phyloP scores from a whole-genome alignment of 2,888 invertebrate genomes.

The Megamerina dolium region DNA sequence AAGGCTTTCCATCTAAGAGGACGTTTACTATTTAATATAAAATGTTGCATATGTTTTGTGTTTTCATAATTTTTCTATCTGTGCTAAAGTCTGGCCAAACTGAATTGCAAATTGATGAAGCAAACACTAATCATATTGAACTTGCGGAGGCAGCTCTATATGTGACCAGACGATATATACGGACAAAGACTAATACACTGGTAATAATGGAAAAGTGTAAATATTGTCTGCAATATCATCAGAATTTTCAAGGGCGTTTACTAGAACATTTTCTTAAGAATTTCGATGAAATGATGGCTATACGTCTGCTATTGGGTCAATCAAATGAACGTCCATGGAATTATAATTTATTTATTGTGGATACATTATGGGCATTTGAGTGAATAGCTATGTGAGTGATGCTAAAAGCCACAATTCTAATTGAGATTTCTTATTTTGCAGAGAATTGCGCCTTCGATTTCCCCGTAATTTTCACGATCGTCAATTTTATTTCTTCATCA shows the following conservation, averaged over 20 bases:
- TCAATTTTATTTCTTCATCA: constrained; percentile 32
- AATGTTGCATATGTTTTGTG: no score
- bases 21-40: no score
- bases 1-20: no score
- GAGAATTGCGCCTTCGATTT: constrained; percentile 21
- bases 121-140: no score
- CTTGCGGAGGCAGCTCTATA: constrained; percentile 19
- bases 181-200: constrained; percentile 24
- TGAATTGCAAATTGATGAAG: no score
- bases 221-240: neutral
- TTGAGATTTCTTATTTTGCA: constrained; percentile 13
- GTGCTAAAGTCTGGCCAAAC: no score
- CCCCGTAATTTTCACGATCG: constrained; percentile 25
- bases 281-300: constrained; percentile 19
- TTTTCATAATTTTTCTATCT: no score
- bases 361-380: constrained; percentile 28
- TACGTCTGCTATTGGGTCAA: constrained; percentile 26
- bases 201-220: constrained; percentile 26
- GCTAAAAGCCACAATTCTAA: no score
- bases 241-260: constrained; percentile 22
- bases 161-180: constrained; percentile 26
- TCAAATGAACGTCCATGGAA: constrained; percentile 24
- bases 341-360: constrained; percentile 34
- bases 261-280: constrained; percentile 23
- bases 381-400: no score